Evolutionary conservation across 2,113 vertebrate genomes (phyloP), one percentile per base, ranked within the genome.

Genomic region (Petroica traversi): DNA sequence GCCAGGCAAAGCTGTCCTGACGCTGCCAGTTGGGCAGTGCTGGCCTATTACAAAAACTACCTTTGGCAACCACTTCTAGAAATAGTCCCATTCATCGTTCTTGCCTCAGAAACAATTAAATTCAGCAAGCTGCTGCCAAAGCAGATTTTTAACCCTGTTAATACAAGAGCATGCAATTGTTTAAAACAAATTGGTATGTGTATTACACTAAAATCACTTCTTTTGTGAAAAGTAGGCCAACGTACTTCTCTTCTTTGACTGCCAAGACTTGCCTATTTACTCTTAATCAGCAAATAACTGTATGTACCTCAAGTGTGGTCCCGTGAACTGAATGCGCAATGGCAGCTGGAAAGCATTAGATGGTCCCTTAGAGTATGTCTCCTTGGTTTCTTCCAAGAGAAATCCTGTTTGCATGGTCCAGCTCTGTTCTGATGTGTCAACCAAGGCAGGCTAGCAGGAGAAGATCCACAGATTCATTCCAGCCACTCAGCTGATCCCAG

Each of bases 91-190:
- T 91, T 91, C 72, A 84, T 80, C 20, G 1, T 73, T 92, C 84
- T 91, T 95, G 89, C 92, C 76, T 89, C 86, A 95, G 86, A 96
- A 84, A 95, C 83, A 95, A 93, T 91, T 91, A 91, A 73, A 51
- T 94, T 77, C 38, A 73, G 76, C 76, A 86, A 86, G 72, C 89
- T 91, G 79, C 89, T 86, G 92, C 92, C 80, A 80, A 94, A 81
- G 88, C 64, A 86, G 91, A 78, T 89, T 92, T 94, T 96, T 92
- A 95, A 91, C 92, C 76, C 83, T 86, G 59, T 89, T 95, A 91
- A 91, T 94, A 92, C 89, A 95, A 93, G 68, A 96, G 59, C 80
- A 71, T 69, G 59, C 68, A 86, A 84, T 91, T 81, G 68, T 88
- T 95, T 86, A 64, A 91, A 95, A 61, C 43, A 81, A 91, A 88